These are phyloP conservation scores for Telmatherina bonti DNA, from an alignment of 2,797 vertebrate genomes.

Conservation along the genomic window DNA sequence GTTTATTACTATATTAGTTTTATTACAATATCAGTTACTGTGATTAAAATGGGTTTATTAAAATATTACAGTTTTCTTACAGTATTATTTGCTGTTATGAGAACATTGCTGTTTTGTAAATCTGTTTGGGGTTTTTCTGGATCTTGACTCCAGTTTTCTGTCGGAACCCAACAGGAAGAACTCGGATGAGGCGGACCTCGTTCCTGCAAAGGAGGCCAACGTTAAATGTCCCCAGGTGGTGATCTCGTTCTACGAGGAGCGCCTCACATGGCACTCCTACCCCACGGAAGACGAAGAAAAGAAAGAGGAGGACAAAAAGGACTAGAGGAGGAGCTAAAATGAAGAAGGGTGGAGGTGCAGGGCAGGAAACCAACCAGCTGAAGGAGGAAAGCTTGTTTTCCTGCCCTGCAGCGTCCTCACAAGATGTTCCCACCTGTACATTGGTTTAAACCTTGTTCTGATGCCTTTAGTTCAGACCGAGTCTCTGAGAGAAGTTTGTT, in stretches of 20 bases:
- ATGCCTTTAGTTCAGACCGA: too few species aligned
- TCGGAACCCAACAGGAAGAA: conserved; percentile 88
- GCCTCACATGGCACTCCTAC: conserved; percentile 98
- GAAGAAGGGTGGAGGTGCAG: conserved; percentile 23
- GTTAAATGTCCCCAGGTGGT: conserved; percentile 96
- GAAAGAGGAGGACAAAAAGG: conserved; percentile 96
- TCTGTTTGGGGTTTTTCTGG: too few species aligned
- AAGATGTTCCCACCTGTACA: conserved; percentile 62
- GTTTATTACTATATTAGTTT: too few species aligned
- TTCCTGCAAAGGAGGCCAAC: conserved; percentile 95
- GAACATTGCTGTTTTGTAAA: too few species aligned
- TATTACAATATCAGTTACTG: too few species aligned
- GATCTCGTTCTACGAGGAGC: conserved; percentile 98
- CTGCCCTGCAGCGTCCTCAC: conserved; percentile 53
- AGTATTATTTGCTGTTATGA: too few species aligned
- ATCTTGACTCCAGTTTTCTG: neutral
- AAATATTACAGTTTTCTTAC: too few species aligned
- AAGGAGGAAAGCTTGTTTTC: conserved; percentile 49
- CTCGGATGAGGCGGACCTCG: conserved; percentile 96
- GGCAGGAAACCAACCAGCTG: conserved; percentile 53
- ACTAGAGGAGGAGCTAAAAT: conserved; percentile 53
- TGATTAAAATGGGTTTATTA: too few species aligned
- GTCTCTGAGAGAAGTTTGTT: too few species aligned
- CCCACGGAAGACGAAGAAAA: conserved; percentile 97
- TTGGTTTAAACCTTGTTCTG: conserved; percentile 18